A percentile compares a stretch with the other conserved stretches of the same genome.
These are phyloP conservation scores for Agrotis ipsilon DNA, from an alignment of 2,888 invertebrate species.

Conservation along the genomic window DNA sequence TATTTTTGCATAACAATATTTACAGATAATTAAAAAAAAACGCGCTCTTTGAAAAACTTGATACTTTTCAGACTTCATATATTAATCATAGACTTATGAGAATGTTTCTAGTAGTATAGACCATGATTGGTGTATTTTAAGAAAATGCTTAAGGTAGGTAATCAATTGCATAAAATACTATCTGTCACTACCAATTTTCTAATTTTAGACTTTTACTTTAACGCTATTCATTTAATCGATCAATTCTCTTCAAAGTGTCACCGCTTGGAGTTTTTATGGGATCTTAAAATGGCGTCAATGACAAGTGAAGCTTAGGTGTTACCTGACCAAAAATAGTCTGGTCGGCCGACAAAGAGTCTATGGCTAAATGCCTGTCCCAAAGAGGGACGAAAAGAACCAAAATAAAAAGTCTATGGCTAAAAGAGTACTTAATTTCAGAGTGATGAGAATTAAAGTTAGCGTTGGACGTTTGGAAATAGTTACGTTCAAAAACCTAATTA, in stretches of 20 bases:
- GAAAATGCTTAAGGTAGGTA: background rate
- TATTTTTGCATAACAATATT: too few species aligned
- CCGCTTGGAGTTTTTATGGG: conserved; percentile 43
- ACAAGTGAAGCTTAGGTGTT: conserved; percentile 18
- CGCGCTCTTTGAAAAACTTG: too few species aligned
- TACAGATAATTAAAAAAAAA: too few species aligned
- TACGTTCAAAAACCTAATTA: too few species aligned
- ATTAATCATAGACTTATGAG: too few species aligned
- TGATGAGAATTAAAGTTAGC: background rate
- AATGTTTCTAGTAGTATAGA: background rate
- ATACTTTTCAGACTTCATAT: too few species aligned
- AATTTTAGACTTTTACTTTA: background rate
- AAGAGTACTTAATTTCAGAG: conserved; percentile 5
- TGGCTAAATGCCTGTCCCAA: too few species aligned
- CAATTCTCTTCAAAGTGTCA: conserved; percentile 35
- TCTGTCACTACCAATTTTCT: background rate
- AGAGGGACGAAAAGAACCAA: too few species aligned
- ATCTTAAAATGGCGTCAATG: conserved; percentile 40
- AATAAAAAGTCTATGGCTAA: conserved; percentile 40
- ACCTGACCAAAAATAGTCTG: conserved; percentile 39
- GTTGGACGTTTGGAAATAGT: background rate
- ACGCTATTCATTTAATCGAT: conserved; percentile 32
- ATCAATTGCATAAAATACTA: conserved; percentile 6
- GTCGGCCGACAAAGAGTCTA: conserved; percentile 47
- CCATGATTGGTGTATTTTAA: too few species aligned